Evolutionary conservation across 1,140 invertebrate genomes (phyloP), one percentile per base, ranked within the genome.

Genomic region (Musca domestica): DNA sequence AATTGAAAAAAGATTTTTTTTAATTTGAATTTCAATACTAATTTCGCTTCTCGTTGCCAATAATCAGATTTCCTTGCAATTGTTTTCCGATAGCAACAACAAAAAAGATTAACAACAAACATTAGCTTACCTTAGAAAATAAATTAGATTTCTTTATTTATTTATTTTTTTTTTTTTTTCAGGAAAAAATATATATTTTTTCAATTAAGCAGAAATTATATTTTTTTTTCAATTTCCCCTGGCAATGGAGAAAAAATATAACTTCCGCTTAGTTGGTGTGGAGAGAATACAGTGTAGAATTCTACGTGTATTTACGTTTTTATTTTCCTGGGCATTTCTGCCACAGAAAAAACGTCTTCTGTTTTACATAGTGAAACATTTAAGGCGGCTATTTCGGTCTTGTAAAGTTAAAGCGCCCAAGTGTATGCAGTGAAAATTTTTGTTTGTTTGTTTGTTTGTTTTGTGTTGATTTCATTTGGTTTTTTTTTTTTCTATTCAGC

Each of bases 351-450:
- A 19, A 20, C 65, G 48, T 67, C 58, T 49, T 58, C 22, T 67
- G 41, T 47, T 65, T 66, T 69, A 69, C 65, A 69, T 76, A 80
- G 73, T 75, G 77, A 80, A 80, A 76, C 78, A 73, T 80, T 79
- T 80, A 79, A 34, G 74, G 77, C 77, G 77, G 77, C 77, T 80
- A 80, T 80, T 80, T 80, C 77, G 74, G 77, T 71, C 77, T 80
- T 78, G 69, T 69, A 73, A 74, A 80, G 77, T 80, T 80, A 80
- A 76, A 76, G 77, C 77, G 77, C 77, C 77, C 77, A 77, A 61
- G 27, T 17, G 46, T 68, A 68, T 64, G 67, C 61, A 63, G 56
- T 61, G 56, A 22, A 30, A 41, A 41, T 41, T 41, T 5, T 41
- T 41, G n/a, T n/a, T n/a, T n/a, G 23, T 51, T 54, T 54, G 1